A percentile compares a stretch with the other conserved stretches of the same genome.
Evolutionary conservation across 2,797 vertebrate species (phyloP).

Genomic region (Cuculus canorus): DNA sequence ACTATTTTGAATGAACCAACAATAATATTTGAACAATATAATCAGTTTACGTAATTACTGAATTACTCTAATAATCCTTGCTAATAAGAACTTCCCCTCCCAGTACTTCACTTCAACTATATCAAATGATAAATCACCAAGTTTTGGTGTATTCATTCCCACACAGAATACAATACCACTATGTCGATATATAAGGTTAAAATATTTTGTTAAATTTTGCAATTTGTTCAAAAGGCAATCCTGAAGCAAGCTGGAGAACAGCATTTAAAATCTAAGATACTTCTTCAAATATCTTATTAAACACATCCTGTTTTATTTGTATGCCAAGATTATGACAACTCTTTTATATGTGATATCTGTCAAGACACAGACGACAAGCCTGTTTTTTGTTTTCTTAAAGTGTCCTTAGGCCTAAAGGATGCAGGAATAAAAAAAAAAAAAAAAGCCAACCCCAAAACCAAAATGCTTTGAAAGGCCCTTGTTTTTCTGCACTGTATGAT

Average conservation of each 20-base stretch:
- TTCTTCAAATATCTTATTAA: constrained; percentile 59
- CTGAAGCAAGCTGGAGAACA: background rate
- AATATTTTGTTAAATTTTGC: constrained; percentile 39
- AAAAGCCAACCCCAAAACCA: background rate
- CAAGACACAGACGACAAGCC: constrained; percentile 58
- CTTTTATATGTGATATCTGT: constrained; percentile 51
- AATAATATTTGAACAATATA: background rate
- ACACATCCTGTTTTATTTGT: constrained; percentile 54
- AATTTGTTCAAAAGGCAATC: constrained; percentile 43
- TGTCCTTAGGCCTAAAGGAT: constrained; percentile 35
- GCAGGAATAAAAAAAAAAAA: background rate
- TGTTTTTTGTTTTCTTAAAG: constrained; percentile 33
- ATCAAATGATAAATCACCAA: background rate
- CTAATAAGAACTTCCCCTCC: background rate
- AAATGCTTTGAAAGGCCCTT: background rate
- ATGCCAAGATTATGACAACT: constrained; percentile 44
- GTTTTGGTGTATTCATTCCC: background rate
- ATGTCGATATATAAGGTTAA: background rate
- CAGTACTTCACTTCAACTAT: background rate
- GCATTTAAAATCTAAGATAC: constrained; percentile 29
- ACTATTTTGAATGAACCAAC: background rate
- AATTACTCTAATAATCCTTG: constrained; percentile 1
- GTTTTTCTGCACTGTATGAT: background rate
- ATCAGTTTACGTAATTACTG: background rate
- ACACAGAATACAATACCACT: background rate